Evolutionary conservation across 1,140 invertebrate species (phyloP).

Genomic region (Heliothis virescens): DNA sequence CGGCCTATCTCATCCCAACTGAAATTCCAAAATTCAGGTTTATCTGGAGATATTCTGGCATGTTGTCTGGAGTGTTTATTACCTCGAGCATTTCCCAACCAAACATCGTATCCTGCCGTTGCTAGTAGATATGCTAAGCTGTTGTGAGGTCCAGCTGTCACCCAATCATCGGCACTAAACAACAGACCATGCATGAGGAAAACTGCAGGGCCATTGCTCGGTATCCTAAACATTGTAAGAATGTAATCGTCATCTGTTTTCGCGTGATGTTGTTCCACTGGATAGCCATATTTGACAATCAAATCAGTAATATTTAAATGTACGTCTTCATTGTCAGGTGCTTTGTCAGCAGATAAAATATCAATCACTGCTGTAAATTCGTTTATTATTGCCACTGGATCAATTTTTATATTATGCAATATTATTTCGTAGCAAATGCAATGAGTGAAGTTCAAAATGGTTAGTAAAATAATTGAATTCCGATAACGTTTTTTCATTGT

Average conservation of each 20-base stretch:
- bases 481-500: background rate
- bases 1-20: conserved; percentile 88
- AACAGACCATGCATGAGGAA: conserved; percentile 90
- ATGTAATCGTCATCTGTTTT: conserved; percentile 60
- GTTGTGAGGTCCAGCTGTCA: conserved; percentile 87
- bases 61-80: conserved; percentile 88
- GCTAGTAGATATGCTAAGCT: conserved; percentile 87
- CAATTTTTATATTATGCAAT: background rate
- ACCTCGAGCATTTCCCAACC: conserved; percentile 89
- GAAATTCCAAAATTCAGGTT: conserved; percentile 84
- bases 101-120: conserved; percentile 89
- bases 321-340: conserved; percentile 50
- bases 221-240: conserved; percentile 57
- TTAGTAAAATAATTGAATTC: background rate
- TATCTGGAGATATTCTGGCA: conserved; percentile 78
- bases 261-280: conserved; percentile 54
- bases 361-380: conserved; percentile 2
- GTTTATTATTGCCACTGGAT: background rate
- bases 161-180: conserved; percentile 88
- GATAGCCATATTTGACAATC: conserved; percentile 57
- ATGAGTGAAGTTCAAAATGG: background rate
- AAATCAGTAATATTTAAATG: conserved; percentile 58
- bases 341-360: background rate
- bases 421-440: background rate
- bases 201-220: conserved; percentile 64